These are phyloP conservation scores for Emys orbicularis DNA, from an alignment of 2,797 vertebrate genomes.

Conservation along the genomic window DNA sequence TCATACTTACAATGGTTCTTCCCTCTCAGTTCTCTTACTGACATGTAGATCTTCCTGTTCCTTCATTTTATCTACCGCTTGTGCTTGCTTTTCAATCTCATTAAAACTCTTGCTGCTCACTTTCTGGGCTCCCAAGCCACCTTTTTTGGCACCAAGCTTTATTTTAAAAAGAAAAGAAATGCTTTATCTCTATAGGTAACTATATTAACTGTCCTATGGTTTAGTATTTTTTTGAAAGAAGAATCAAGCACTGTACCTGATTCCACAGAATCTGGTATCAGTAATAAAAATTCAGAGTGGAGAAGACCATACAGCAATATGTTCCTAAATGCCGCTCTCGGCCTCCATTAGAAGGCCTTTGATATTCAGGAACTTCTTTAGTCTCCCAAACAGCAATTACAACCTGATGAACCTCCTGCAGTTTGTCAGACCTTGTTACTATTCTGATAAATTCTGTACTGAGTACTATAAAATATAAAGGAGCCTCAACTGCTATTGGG, in stretches of 20 bases:
- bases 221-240: background rate
- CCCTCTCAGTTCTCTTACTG: conserved; percentile 73
- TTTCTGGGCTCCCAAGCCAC: conserved; percentile 94
- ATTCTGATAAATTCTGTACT: background rate
- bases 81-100: conserved; percentile 92
- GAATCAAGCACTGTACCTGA: background rate
- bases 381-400: background rate
- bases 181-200: background rate
- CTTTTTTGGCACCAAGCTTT: conserved; percentile 91
- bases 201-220: background rate
- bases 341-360: background rate
- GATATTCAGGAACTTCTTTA: background rate
- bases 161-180: conserved; percentile 32
- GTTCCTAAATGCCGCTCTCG: background rate
- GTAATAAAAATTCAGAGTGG: background rate
- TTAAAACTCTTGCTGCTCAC: conserved; percentile 91
- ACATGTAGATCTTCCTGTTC: conserved; percentile 80
- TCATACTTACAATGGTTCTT: conserved; percentile 87
- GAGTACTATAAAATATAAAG: background rate
- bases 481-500: background rate
- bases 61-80: conserved; percentile 89
- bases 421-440: background rate
- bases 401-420: background rate
- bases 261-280: background rate
- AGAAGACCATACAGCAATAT: background rate